These are phyloP conservation scores for Sesamia nonagrioides DNA, from an alignment of 1,140 invertebrate genomes.

Conservation along the genomic window DNA sequence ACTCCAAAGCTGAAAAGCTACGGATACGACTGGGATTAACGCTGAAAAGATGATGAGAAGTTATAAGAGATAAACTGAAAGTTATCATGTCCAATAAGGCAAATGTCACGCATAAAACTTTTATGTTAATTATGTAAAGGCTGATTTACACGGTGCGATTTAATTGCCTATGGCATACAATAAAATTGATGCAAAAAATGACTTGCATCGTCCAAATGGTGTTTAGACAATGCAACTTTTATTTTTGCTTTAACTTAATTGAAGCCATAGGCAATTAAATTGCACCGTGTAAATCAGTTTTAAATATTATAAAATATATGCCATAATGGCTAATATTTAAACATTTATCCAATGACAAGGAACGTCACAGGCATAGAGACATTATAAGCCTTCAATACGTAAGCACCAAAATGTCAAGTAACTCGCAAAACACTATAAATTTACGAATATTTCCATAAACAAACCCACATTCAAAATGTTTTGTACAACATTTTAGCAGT, in stretches of 20 bases:
- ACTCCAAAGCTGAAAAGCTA: no score
- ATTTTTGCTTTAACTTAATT: no score
- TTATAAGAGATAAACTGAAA: constrained; percentile 20
- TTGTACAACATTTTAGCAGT: constrained; percentile 5
- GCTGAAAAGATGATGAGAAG: no score
- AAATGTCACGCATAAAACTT: constrained; percentile 2
- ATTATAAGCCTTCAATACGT: background rate
- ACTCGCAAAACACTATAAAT: background rate
- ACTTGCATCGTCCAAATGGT: no score
- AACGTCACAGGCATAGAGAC: background rate
- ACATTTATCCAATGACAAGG: background rate
- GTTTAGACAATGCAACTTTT: no score
- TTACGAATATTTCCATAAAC: background rate
- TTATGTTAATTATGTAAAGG: background rate
- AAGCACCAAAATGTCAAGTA: background rate
- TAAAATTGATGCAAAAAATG: no score
- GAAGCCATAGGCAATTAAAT: no score
- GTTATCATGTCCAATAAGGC: constrained; percentile 9
- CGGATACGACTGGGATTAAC: no score
- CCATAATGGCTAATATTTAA: background rate
- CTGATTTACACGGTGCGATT: no score
- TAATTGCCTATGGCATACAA: no score
- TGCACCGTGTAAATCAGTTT: no score
- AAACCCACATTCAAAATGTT: constrained; percentile 9
- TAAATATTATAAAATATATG: background rate